Percentiles rank a stretch among this genome's conserved stretches.
Conservation (phyloP, 64 coral and sea anemone species). For the Montipora efflorescens region DNA sequence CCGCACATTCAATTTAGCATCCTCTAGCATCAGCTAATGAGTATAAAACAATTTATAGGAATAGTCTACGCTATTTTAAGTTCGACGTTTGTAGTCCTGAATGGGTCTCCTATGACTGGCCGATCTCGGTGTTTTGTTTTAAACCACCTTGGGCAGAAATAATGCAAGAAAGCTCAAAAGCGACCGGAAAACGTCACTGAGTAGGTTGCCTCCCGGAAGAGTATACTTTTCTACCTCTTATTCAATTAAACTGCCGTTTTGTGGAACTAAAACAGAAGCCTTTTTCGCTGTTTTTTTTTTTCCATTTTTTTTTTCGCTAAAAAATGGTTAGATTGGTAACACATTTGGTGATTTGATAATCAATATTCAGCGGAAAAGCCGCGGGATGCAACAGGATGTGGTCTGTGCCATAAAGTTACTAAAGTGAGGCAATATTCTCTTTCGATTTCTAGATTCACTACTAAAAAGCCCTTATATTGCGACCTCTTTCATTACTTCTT, state of each 20-base stretch:
- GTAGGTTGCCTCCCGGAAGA: too few species aligned
- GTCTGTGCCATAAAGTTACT: neutral
- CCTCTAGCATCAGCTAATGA: too few species aligned
- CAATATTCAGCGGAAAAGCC: slow-evolving; percentile 44
- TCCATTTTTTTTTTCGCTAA: neutral
- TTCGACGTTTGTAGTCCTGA: too few species aligned
- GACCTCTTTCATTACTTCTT: too few species aligned
- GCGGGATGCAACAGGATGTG: slow-evolving; percentile 14
- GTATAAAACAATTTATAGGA: too few species aligned
- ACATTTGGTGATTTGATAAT: slow-evolving; percentile 7
- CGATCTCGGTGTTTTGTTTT: neutral
- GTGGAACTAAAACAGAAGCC: neutral
- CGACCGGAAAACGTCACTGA: too few species aligned
- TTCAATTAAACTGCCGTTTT: too few species aligned
- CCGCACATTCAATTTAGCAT: too few species aligned
- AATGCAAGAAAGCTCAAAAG: neutral
- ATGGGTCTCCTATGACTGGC: too few species aligned
- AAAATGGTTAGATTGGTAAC: neutral
- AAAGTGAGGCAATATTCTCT: slow-evolving; percentile 8
- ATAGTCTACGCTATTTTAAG: too few species aligned
- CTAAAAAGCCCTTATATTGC: neutral
- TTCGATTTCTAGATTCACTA: neutral
- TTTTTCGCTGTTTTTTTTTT: neutral
- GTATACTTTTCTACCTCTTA: too few species aligned
- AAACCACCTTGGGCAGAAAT: neutral